Evolutionary conservation across 1,140 invertebrate species (phyloP).

Genomic region (Caerostris extrusa): DNA sequence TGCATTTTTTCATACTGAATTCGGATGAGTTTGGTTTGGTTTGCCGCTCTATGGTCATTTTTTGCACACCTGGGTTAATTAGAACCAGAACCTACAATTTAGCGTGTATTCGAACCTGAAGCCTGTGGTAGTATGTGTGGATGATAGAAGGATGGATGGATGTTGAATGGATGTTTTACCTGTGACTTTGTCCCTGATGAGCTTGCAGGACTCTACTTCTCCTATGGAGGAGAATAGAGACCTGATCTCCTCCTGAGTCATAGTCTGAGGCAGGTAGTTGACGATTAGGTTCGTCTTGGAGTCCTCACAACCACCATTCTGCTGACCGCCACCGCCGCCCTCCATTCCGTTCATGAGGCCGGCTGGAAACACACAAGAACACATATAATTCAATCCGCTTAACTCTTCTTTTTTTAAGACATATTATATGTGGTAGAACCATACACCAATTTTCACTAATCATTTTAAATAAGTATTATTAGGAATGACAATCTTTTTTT

Average conservation of each 20-base stretch:
- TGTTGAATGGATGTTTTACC: slow-evolving; percentile 84
- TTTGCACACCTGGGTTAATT: too few species aligned
- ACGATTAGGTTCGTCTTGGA: slow-evolving; percentile 99
- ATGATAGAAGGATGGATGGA: background rate
- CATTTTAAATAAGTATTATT: too few species aligned
- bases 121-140: too few species aligned
- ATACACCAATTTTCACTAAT: too few species aligned
- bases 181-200: slow-evolving; percentile 98
- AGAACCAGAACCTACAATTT: too few species aligned
- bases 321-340: slow-evolving; percentile 64
- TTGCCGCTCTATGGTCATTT: too few species aligned
- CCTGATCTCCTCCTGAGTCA: slow-evolving; percentile 99
- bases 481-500: too few species aligned
- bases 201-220: slow-evolving; percentile 99
- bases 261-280: slow-evolving; percentile 99
- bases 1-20: too few species aligned
- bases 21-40: too few species aligned
- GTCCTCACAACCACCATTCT: slow-evolving; percentile 87
- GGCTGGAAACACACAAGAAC: slow-evolving; percentile 35
- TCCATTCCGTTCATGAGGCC: slow-evolving; percentile 77
- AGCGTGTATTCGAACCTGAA: too few species aligned
- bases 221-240: slow-evolving; percentile 98
- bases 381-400: background rate
- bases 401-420: too few species aligned
- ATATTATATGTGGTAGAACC: too few species aligned